Evolutionary conservation across 2,113 vertebrate species (phyloP).

Genomic region (Acrocephalus arundinaceus): DNA sequence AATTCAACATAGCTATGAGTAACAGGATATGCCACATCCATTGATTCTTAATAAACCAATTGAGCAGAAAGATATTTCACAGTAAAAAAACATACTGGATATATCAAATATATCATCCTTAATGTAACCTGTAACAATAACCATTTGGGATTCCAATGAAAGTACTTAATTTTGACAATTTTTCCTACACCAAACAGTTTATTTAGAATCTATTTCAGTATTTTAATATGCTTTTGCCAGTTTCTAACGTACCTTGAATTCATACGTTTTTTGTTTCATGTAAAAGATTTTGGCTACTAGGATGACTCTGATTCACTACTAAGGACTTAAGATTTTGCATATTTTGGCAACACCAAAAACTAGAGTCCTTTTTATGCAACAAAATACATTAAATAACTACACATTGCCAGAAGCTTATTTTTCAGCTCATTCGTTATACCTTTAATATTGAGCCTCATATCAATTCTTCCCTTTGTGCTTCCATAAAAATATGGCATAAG

Average conservation of each 20-base stretch:
- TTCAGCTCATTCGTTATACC: background rate
- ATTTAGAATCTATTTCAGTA: background rate
- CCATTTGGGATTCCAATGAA: background rate
- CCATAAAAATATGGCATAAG: background rate
- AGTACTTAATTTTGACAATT: background rate
- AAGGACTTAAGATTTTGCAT: background rate
- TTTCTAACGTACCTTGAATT: background rate
- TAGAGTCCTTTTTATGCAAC: background rate
- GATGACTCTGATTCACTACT: background rate
- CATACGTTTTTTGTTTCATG: background rate
- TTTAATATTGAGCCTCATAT: background rate
- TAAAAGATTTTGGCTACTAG: background rate
- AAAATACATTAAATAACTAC: background rate
- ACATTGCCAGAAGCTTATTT: background rate
- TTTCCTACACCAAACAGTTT: background rate
- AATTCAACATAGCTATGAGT: background rate
- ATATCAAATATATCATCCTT: background rate
- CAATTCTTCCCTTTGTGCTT: background rate
- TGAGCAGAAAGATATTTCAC: background rate
- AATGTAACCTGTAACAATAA: background rate
- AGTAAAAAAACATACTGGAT: background rate
- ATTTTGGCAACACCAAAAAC: slow-evolving; percentile 32
- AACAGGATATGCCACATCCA: background rate
- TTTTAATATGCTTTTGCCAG: background rate
- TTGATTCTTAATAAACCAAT: background rate